A percentile compares a stretch with the other conserved stretches of the same genome.
phyloP scores from a whole-genome alignment of 2,797 vertebrate genomes.

The Natrix natrix region DNA sequence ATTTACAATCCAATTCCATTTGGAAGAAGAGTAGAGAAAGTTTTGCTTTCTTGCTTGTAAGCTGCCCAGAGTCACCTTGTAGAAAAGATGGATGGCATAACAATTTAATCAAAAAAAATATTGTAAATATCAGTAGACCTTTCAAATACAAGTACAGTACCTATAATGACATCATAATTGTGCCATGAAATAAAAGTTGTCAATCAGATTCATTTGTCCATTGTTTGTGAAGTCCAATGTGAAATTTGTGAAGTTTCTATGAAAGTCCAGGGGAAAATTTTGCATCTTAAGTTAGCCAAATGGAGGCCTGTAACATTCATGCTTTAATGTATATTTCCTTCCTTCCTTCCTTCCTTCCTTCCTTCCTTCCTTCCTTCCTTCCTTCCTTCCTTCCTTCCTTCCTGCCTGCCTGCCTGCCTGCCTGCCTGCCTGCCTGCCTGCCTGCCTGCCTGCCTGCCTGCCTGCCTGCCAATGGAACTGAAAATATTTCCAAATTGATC shows the following conservation, averaged over 20 bases:
- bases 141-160: background rate
- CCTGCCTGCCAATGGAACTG: background rate
- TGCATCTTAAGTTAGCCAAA: background rate
- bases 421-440: background rate
- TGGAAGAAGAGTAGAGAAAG: background rate
- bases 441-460: background rate
- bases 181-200: background rate
- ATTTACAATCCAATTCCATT: background rate
- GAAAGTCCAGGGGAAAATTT: background rate
- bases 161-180: background rate
- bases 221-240: background rate
- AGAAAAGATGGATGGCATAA: background rate
- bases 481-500: background rate
- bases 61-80: background rate
- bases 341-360: background rate
- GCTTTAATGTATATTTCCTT: background rate
- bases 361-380: background rate
- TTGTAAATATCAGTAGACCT: background rate
- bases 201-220: background rate
- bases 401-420: background rate
- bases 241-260: background rate
- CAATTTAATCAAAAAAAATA: background rate
- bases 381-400: background rate
- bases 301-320: background rate
- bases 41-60: background rate